Percentiles rank a stretch among this genome's conserved stretches.
These are phyloP conservation scores for Yoshiicerus persimilis DNA, from an alignment of 1,140 invertebrate genomes.

Conservation along the genomic window DNA sequence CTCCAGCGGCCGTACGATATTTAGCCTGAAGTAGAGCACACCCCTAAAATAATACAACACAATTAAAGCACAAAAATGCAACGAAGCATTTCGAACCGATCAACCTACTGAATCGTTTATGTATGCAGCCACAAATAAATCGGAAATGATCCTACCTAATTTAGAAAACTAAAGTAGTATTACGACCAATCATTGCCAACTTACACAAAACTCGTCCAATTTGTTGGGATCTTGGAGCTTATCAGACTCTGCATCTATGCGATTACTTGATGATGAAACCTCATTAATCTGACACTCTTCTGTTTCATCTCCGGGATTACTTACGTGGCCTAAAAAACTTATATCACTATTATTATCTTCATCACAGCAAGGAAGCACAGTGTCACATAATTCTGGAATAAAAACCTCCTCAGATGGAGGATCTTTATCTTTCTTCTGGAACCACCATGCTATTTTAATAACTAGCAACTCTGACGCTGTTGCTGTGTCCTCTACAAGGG, in stretches of 20 bases:
- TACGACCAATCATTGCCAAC: not conserved
- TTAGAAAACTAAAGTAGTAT: not conserved
- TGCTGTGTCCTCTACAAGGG: not conserved
- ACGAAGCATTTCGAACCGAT: not conserved
- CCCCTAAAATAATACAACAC: slow-evolving; percentile 36
- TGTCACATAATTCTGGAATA: slow-evolving; percentile 13
- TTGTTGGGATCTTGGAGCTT: slow-evolving; percentile 12
- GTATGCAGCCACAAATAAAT: not conserved
- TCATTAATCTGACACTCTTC: slow-evolving; percentile 39
- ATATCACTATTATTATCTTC: slow-evolving; percentile 13
- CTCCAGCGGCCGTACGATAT: slow-evolving; percentile 7
- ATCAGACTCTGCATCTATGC: not conserved
- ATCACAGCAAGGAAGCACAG: not conserved
- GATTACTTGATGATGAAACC: slow-evolving; percentile 25
- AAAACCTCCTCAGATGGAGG: not conserved
- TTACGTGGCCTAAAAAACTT: slow-evolving; percentile 39
- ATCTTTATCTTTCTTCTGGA: not conserved
- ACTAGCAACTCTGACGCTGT: not conserved
- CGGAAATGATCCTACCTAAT: not conserved
- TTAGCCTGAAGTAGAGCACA: slow-evolving; percentile 2
- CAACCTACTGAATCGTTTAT: not conserved
- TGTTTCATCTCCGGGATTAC: slow-evolving; percentile 13
- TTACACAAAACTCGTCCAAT: slow-evolving; percentile 43
- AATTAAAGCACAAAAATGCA: not conserved
- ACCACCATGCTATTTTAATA: slow-evolving; percentile 39